phyloP scores from a whole-genome alignment of 2,113 vertebrate genomes.

The Zeus faber region DNA sequence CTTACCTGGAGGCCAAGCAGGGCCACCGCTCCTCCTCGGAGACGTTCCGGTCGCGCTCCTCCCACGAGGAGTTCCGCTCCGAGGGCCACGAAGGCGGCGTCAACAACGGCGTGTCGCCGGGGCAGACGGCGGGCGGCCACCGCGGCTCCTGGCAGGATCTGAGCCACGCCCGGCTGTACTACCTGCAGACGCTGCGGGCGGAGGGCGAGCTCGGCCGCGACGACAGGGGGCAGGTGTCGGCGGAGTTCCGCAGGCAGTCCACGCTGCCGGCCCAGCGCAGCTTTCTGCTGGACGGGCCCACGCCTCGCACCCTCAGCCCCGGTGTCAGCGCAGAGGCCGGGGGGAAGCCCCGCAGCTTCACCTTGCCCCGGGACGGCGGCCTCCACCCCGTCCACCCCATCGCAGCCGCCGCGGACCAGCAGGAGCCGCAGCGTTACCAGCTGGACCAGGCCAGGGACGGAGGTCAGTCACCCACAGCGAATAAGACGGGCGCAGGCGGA shows the following conservation, averaged over 20 bases:
- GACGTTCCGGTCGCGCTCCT: slow-evolving; percentile 93
- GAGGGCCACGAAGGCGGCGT: slow-evolving; percentile 76
- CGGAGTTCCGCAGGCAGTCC: slow-evolving; percentile 91
- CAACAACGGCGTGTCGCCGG: slow-evolving; percentile 77
- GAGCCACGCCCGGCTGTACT: slow-evolving; percentile 90
- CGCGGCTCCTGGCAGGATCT: slow-evolving; percentile 96
- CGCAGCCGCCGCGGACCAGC: slow-evolving; percentile 79
- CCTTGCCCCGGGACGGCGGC: slow-evolving; percentile 91
- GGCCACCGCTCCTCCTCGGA: slow-evolving; percentile 92
- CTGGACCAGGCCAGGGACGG: slow-evolving; percentile 72
- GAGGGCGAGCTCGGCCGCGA: slow-evolving; percentile 86
- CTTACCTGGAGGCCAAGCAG: slow-evolving; percentile 91
- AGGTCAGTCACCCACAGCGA: slow-evolving; percentile 59
- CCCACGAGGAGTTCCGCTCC: slow-evolving; percentile 88
- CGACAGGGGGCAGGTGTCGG: slow-evolving; percentile 74
- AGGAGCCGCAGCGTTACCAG: slow-evolving; percentile 78
- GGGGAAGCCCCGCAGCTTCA: slow-evolving; percentile 91
- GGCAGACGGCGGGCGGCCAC: slow-evolving; percentile 85
- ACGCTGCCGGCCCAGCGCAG: slow-evolving; percentile 92
- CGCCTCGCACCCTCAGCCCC: slow-evolving; percentile 70
- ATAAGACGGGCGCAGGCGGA: too few relatives aligned
- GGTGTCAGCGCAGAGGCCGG: slow-evolving; percentile 64
- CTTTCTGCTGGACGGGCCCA: slow-evolving; percentile 87
- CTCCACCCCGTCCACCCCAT: slow-evolving; percentile 94
- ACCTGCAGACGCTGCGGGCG: slow-evolving; percentile 90